Evolutionary conservation across 2,888 invertebrate species (phyloP).

Genomic region (Sphaeridia pumilis): DNA sequence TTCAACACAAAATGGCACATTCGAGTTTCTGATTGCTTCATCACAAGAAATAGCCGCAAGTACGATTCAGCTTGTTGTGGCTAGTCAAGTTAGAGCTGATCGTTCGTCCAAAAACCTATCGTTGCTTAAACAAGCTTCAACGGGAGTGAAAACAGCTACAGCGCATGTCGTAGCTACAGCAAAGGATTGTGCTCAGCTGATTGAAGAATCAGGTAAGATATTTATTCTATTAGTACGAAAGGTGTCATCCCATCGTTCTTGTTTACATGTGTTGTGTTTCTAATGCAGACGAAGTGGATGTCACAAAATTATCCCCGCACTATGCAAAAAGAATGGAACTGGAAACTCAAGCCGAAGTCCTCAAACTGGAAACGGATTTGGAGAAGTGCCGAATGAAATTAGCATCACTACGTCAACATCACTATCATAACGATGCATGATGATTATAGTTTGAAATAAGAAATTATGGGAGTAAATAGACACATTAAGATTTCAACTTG

Average conservation of each 20-base stretch:
- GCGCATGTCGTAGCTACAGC: slow-evolving; percentile 88
- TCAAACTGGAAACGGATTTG: slow-evolving; percentile 76
- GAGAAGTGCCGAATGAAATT: slow-evolving; percentile 76
- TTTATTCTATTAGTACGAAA: neutral
- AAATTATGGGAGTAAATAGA: no score
- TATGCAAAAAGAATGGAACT: slow-evolving; percentile 93
- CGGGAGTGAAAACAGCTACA: slow-evolving; percentile 78
- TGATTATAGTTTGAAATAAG: neutral
- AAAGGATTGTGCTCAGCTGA: slow-evolving; percentile 71
- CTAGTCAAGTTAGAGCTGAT: slow-evolving; percentile 89
- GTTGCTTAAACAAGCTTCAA: slow-evolving; percentile 74
- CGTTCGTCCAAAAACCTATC: slow-evolving; percentile 64
- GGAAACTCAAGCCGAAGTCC: slow-evolving; percentile 87
- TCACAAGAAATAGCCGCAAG: slow-evolving; percentile 93
- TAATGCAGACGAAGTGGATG: slow-evolving; percentile 68
- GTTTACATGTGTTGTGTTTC: slow-evolving; percentile 12
- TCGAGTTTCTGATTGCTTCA: slow-evolving; percentile 87
- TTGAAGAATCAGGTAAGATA: slow-evolving; percentile 62
- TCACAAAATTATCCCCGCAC: slow-evolving; percentile 76
- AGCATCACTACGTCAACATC: slow-evolving; percentile 74
- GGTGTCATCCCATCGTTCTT: neutral
- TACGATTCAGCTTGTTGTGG: slow-evolving; percentile 93
- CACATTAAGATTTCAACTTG: no score
- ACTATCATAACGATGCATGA: slow-evolving; percentile 54
- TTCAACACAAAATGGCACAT: slow-evolving; percentile 50